Base-by-base conservation (phyloP, 2,888 invertebrate species). In the Gisinianus flammeolus region DNA sequence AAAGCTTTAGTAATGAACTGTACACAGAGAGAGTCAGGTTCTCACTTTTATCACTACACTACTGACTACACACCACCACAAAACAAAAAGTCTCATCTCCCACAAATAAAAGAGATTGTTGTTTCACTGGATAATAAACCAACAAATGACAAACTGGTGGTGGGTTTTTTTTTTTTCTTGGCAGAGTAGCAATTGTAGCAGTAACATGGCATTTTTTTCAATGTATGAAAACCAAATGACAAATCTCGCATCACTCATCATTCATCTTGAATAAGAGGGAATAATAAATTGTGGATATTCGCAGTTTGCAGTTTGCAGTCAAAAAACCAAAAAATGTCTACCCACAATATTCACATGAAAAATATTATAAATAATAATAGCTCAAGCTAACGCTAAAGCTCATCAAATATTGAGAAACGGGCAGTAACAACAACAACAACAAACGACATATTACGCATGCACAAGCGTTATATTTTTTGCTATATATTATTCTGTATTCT, bases 71-170 rank as follows among this genome's bases (percentile, higher is more conserved):
- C n/a, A n/a, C n/a, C n/a, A n/a, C n/a, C n/a, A n/a, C n/a, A n/a
- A n/a, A n/a, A n/a, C n/a, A n/a, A n/a, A n/a, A n/a, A 28, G 2
- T 64, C 64, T 22, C 64, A 4, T 6, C 64, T 24, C 4, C 64
- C 24, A 24, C 26, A 24, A 30, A 67, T n/a, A 52, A 64, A 64
- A 62, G 62, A 35, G 74, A 74, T 44, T 64, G 74, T 74, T 64
- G 64, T 64, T 64, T 30, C 31, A 74, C 69, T 44, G 69, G 69
- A 52, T 70, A 70, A 70, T 52, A 70, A 66, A 69, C 67, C 22
- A 12, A 62, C 62, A 62, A 62, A 62, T 5, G 6, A 44, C 16
- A 54, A 54, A 54, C 16, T 16, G 54, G 16, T 54, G 54, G 66
- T 26, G 44, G 26, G 24, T 68, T 68, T 68, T n/a, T 33, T 66